Evolutionary conservation across 2,888 invertebrate genomes (phyloP), one percentile per base, ranked within the genome.

Genomic region (Ptilodon capucinus): DNA sequence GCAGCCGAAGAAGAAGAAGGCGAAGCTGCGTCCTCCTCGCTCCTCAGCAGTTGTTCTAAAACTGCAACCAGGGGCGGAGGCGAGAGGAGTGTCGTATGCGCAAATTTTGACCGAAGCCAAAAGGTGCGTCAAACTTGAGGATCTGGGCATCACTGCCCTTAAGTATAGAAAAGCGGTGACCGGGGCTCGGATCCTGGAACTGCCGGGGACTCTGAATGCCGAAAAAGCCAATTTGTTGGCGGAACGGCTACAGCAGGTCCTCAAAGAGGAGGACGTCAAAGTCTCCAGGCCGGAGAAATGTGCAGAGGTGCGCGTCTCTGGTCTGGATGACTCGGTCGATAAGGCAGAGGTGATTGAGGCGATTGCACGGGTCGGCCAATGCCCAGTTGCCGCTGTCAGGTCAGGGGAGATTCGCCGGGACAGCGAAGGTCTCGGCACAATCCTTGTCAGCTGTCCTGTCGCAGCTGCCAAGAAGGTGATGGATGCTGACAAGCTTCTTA

Each of bases 401-500:
- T 7, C 9, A 8, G 25, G 4, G 2, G 8, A 25, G 0, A 8
- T 25, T 2, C 25, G 25, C 1, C 3, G 25, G 9, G 25, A 2
- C 1, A 6, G 1, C 0, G 7, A 7, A 0, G 25, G 25, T 6
- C 1, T 6, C 8, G 25, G 25, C 25, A 8, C 7, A 8, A 3
- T 3, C 7, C 25, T 25, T 8, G 9, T 9, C 9, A 40, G 35
- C 25, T 48, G 51, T 42, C 46, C 46, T 39, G 46, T 42, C 40
- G 45, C 42, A 40, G 43, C 9, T 1, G 25, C 25, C 25, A 9
- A 2, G 9, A 25, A 9, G 9, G 9, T 25, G 2, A 9, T 9
- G 2, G 25, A 11, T 8, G 25, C 9, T 9, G 9, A 9, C 25
- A 8, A 3, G 1, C 9, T 25, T 0, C 9, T 9, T 2, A 9